Evolutionary conservation across 2,113 vertebrate genomes (phyloP).

Genomic region (Erinaceus europaeus): DNA sequence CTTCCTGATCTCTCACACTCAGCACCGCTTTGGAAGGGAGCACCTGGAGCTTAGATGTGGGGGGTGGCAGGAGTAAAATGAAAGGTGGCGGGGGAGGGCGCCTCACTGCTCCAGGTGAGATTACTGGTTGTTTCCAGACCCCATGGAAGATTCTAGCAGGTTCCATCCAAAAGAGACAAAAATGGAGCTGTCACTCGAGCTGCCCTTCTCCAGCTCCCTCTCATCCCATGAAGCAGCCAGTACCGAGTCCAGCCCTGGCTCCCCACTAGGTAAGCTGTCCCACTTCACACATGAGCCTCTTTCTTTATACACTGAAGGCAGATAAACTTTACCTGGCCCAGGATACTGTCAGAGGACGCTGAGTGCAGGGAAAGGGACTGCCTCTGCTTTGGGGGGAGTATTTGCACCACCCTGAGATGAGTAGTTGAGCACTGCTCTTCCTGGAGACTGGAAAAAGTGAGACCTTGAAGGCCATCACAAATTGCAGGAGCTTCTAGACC

Average conservation of each 20-base stretch:
- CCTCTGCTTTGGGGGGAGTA: background rate
- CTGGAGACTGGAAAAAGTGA: too few relatives aligned
- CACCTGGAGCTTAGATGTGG: background rate
- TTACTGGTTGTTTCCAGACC: background rate
- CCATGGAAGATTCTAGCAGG: background rate
- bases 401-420: background rate
- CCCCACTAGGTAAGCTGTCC: too few relatives aligned
- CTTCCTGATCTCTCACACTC: background rate
- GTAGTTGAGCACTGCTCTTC: background rate
- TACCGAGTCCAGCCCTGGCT: fast-evolving
- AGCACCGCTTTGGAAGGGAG: background rate
- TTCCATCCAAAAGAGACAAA: background rate
- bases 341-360: background rate
- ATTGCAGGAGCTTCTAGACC: background rate
- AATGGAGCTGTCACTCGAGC: background rate
- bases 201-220: background rate
- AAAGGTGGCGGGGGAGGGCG: background rate
- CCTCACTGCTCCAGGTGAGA: background rate
- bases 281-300: background rate
- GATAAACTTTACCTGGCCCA: background rate
- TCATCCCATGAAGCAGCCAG: fast-evolving
- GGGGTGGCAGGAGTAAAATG: too few relatives aligned
- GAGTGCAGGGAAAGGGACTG: background rate
- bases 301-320: background rate
- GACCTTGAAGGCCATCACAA: background rate